Evolutionary conservation across 2,888 invertebrate genomes (phyloP).

Genomic region (Epinotia ramella): DNA sequence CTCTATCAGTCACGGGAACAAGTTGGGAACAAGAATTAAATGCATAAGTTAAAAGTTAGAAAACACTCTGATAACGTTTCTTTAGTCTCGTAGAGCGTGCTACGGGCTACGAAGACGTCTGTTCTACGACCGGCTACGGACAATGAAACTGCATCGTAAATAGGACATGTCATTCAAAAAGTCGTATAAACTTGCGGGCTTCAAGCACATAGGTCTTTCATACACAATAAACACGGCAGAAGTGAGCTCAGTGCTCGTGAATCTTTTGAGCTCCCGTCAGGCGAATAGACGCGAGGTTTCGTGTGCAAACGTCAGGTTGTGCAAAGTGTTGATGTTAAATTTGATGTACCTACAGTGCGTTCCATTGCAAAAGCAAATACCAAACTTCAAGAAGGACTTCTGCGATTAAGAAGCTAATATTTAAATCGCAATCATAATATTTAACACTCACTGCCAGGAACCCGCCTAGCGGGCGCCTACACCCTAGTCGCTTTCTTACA

Average conservation of each 20-base stretch:
- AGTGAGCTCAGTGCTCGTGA: slow-evolving; percentile 59
- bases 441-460: too few relatives aligned
- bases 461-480: too few relatives aligned
- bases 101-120: slow-evolving; percentile 60
- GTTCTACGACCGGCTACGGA: slow-evolving; percentile 57
- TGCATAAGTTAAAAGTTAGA: neutral
- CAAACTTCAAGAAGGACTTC: too few relatives aligned
- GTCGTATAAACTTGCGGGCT: slow-evolving; percentile 7
- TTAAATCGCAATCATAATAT: too few relatives aligned
- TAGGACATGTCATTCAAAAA: slow-evolving; percentile 32
- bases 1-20: neutral
- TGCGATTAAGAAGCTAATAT: too few relatives aligned
- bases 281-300: slow-evolving; percentile 65
- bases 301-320: slow-evolving; percentile 59
- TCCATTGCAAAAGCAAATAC: neutral
- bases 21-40: neutral
- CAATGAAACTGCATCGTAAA: slow-evolving; percentile 67
- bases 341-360: slow-evolving; percentile 49
- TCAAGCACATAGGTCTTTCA: slow-evolving; percentile 10
- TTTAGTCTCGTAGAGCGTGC: slow-evolving; percentile 46
- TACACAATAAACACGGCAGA: neutral
- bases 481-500: too few relatives aligned
- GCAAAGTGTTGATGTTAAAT: slow-evolving; percentile 55
- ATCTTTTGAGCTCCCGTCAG: slow-evolving; percentile 72
- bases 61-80: slow-evolving; percentile 8